These are phyloP conservation scores for Harpalus rufipes DNA, from an alignment of 2,888 invertebrate genomes.

Conservation along the genomic window DNA sequence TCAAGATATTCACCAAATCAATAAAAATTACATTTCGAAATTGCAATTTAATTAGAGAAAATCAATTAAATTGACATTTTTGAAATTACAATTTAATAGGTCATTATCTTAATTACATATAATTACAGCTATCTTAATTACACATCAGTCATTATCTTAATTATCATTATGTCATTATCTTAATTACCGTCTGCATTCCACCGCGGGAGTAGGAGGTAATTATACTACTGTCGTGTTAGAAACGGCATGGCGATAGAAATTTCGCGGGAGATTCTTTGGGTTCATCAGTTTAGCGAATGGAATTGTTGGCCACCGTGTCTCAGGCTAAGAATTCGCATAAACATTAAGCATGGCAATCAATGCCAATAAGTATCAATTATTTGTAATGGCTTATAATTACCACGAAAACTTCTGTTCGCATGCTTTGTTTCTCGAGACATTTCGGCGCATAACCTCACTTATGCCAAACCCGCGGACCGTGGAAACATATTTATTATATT, in stretches of 20 bases:
- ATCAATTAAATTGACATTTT: too few relatives aligned
- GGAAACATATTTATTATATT: slow-evolving; percentile 30
- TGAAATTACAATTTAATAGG: too few relatives aligned
- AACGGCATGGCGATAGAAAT: neutral
- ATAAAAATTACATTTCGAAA: too few relatives aligned
- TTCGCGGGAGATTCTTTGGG: slow-evolving; percentile 17
- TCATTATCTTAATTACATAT: too few relatives aligned
- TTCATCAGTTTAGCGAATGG: slow-evolving; percentile 33
- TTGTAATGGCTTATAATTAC: slow-evolving; percentile 66
- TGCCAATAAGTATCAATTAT: slow-evolving; percentile 66
- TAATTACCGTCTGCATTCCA: too few relatives aligned
- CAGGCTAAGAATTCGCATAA: slow-evolving; percentile 63
- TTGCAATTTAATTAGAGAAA: too few relatives aligned
- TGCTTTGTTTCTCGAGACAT: slow-evolving; percentile 33
- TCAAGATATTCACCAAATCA: too few relatives aligned
- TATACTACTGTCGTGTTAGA: too few relatives aligned
- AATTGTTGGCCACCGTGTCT: slow-evolving; percentile 50
- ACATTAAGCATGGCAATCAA: slow-evolving; percentile 63
- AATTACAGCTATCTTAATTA: too few relatives aligned
- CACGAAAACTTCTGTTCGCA: slow-evolving; percentile 33
- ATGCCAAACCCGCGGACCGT: slow-evolving; percentile 17
- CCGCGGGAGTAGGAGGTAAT: too few relatives aligned
- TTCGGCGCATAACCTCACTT: slow-evolving; percentile 26
- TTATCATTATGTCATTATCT: too few relatives aligned
- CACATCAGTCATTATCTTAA: too few relatives aligned